Evolutionary conservation across 2,113 vertebrate species (phyloP).

Genomic region (Casuarius casuarius): DNA sequence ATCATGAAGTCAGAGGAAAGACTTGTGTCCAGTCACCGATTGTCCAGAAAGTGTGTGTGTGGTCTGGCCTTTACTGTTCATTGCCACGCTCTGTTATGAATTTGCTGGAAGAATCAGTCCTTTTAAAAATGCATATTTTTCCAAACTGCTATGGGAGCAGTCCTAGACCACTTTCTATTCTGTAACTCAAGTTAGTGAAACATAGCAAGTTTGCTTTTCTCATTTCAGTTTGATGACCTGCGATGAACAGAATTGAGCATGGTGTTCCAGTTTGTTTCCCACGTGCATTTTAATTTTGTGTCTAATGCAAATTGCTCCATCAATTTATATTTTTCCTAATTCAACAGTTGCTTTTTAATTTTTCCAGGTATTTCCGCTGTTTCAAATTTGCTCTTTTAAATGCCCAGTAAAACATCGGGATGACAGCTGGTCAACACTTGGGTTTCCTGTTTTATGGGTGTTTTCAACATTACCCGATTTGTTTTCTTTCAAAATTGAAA

Average conservation of each 20-base stretch:
- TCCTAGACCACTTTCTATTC: constrained; percentile 23
- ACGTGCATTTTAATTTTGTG: constrained; percentile 39
- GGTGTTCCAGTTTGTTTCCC: constrained; percentile 51
- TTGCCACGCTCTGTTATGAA: not conserved
- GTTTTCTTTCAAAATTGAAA: constrained; percentile 31
- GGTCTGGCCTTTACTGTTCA: not conserved
- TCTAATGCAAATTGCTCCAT: constrained; percentile 30
- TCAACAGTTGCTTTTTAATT: constrained; percentile 13
- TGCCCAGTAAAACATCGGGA: not conserved
- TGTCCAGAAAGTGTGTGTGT: not conserved
- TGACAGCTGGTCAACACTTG: constrained; percentile 1
- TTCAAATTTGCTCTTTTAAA: constrained; percentile 11
- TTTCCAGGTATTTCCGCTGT: constrained; percentile 22
- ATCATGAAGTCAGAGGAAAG: not conserved
- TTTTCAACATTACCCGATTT: not conserved
- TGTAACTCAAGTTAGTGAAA: constrained; percentile 29
- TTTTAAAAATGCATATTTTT: not conserved
- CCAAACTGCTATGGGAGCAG: constrained; percentile 32
- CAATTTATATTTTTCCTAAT: constrained; percentile 37
- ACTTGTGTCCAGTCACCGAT: not conserved
- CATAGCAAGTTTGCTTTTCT: constrained; percentile 49
- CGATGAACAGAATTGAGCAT: not conserved
- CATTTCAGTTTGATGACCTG: constrained; percentile 54
- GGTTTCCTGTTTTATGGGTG: not conserved
- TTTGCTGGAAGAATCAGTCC: not conserved